Percentiles rank a stretch among this genome's conserved stretches.
Evolutionary conservation across 2,888 invertebrate genomes (phyloP).

Genomic region (Pristionchus japonicus): DNA sequence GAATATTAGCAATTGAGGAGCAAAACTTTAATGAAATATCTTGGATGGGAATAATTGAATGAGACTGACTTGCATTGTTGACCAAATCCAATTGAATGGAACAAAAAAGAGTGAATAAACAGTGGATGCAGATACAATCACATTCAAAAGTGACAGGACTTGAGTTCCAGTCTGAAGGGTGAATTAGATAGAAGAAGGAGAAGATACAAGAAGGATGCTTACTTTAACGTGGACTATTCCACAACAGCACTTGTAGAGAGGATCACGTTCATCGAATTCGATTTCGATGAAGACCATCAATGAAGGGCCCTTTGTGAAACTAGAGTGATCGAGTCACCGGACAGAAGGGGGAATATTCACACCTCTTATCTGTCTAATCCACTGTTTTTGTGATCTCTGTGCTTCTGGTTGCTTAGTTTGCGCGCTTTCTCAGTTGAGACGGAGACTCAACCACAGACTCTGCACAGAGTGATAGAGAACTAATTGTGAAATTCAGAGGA

Average conservation of each 20-base stretch:
- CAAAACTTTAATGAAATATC: too few species aligned
- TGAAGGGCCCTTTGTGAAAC: not conserved
- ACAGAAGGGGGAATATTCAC: not conserved
- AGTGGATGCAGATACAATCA: not conserved
- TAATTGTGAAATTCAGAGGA: constrained; percentile 60
- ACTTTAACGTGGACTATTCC: constrained; percentile 7
- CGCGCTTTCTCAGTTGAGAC: not conserved
- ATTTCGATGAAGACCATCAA: not conserved
- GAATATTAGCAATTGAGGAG: not conserved
- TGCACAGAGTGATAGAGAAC: not conserved
- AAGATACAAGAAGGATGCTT: not conserved
- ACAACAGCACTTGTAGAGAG: constrained; percentile 32
- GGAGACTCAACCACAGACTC: not conserved
- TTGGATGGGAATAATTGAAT: not conserved
- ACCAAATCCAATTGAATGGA: not conserved
- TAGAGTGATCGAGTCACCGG: not conserved
- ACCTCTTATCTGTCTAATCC: constrained; percentile 8
- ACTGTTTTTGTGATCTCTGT: not conserved
- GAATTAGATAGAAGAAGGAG: not conserved
- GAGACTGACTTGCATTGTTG: not conserved
- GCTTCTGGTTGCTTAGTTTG: not conserved
- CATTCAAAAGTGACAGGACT: not conserved
- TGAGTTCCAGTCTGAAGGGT: not conserved
- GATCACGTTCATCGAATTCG: not conserved
- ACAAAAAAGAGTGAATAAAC: not conserved